Percentiles rank a stretch among this genome's conserved stretches.
phyloP scores from a whole-genome alignment of 2,113 vertebrate genomes.

The Halichoerus grypus region DNA sequence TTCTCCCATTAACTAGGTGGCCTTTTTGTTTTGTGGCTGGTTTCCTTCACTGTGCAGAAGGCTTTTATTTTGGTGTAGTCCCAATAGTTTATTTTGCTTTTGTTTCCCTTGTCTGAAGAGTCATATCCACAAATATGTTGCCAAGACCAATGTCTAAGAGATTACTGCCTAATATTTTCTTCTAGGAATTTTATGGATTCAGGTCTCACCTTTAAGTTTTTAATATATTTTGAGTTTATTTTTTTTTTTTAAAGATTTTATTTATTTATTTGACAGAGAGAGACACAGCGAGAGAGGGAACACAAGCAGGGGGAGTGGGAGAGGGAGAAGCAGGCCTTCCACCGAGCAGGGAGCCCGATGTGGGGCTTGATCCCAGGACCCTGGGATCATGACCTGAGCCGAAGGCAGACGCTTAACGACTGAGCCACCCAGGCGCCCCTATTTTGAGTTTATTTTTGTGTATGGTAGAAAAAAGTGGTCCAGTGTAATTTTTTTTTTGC shows the following conservation, averaged over 20 bases:
- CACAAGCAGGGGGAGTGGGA: no score
- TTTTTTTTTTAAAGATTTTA: no score
- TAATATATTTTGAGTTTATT: background rate
- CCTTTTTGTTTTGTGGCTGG: background rate
- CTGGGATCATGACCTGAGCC: no score
- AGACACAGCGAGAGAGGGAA: no score
- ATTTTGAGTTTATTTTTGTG: background rate
- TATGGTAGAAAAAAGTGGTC: background rate
- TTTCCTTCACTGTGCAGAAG: background rate
- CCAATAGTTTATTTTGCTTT: background rate
- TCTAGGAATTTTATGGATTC: background rate
- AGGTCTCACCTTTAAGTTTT: background rate
- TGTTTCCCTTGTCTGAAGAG: background rate
- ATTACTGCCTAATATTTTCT: background rate
- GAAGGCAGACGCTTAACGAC: no score
- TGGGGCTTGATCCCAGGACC: no score
- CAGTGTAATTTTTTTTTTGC: background rate
- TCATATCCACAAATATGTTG: background rate
- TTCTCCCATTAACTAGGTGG: background rate
- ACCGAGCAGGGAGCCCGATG: no score
- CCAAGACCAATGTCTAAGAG: background rate
- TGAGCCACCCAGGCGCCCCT: no score
- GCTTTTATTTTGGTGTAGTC: background rate
- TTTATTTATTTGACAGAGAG: no score
- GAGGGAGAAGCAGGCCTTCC: no score